A percentile compares a stretch with the other conserved stretches of the same genome.
Conservation (phyloP, 2,797 vertebrate species). For the Mallotus villosus region DNA sequence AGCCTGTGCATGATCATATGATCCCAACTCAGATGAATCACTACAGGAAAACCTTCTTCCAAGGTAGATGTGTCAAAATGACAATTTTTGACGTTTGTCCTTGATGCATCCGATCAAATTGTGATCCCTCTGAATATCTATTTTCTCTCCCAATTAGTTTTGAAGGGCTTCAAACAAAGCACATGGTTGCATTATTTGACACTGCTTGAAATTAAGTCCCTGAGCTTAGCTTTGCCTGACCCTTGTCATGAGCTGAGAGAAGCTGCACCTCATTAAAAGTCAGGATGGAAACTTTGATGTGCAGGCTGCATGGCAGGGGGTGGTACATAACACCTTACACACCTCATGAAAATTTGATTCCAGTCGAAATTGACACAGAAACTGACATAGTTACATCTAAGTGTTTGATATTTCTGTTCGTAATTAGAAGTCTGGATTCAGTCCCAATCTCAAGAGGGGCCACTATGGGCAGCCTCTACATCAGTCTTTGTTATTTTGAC, state of each 20-base stretch:
- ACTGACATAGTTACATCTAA: conserved; percentile 40
- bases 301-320: conserved; percentile 5
- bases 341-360: conserved; percentile 23
- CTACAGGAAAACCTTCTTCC: background rate
- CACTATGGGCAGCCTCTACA: too few species aligned
- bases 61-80: background rate
- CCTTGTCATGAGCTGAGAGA: background rate
- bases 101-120: background rate
- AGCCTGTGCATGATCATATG: background rate
- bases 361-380: conserved; percentile 34
- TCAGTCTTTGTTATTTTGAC: too few species aligned
- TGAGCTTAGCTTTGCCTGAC: background rate
- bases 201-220: background rate
- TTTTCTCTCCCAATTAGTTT: background rate
- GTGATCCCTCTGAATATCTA: background rate
- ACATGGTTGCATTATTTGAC: background rate
- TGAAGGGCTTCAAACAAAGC: background rate
- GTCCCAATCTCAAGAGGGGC: too few species aligned
- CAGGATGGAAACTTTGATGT: background rate
- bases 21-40: background rate
- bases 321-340: conserved; percentile 8
- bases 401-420: conserved; percentile 20
- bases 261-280: conserved; percentile 15
- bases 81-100: background rate
- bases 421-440: too few species aligned